Evolutionary conservation across 2,888 invertebrate genomes (phyloP), one percentile per base, ranked within the genome.

Genomic region (Lutraria lutraria): DNA sequence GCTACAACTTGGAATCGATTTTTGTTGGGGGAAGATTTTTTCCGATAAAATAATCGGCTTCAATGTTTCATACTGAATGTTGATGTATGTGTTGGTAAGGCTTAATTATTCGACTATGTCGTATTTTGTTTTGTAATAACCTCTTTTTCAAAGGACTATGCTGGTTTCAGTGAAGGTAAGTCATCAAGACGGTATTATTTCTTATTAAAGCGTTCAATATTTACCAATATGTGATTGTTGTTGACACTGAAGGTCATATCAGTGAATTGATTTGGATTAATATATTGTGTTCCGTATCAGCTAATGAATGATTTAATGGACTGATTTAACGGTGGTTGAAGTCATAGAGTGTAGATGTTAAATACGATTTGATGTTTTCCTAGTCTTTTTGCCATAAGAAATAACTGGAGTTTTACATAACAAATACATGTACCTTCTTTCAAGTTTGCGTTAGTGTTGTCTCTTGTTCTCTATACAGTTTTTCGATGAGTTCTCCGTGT

Each of bases 11-110:
- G 53, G 31, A 72, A 84, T 84, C 84, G 84, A 84, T 84, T 84
- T 84, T 76, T 76, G 76, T 84, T 54, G 53, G 76, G 84, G 54
- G 16, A 76, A 53, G 54, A 52, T 83, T 76, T 53, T 84, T 84
- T 84, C 84, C 84, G 72, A 84, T 84, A 84, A 56, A 83, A 63
- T 81, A 13, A 76, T 76, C 54, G 15, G 76, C 15, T 76, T 76
- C 34, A 76, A 76, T 25, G 76, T 76, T 76, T 76, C 76, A 76
- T 31, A 34, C 31, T 76, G 34, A 76, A 16, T 29, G 34, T 76
- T 76, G 76, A 34, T 25, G 31, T 76, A 76, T 34, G 29, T 31
- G 34, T 16, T 31, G 16, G 34, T 34, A 31, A 76, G 15, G 76
- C 19, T 16, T 76, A 31, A 76, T 4, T 6, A 76, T 34, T 34